Base-by-base conservation (phyloP, 1,140 invertebrate species). In the Cherax destructor region DNA sequence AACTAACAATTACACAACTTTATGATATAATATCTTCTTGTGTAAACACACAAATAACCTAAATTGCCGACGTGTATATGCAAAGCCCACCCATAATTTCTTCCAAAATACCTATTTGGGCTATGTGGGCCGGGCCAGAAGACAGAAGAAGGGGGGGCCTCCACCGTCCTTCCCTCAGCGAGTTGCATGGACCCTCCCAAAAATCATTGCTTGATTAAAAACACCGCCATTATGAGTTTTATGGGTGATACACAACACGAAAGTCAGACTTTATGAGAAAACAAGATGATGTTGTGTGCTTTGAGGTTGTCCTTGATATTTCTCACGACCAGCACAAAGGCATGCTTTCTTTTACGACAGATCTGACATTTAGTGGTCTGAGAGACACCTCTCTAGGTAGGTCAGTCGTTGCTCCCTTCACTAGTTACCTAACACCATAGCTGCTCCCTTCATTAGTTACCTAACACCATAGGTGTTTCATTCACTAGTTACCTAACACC, bases 31-130 rank as follows among this genome's bases (percentile, higher is more conserved):
- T 85, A 61, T 76, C 83, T 65, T 74, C 83, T 74, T 21, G 69
- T 74, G 83, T 74, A 85, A 85, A 85, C 83, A 85, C 83, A 85
- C 83, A 85, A 85, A 85, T 85, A 85, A 74, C 83, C 65, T 24
- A 85, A 85, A 85, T 74, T 69, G 83, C 83, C 61, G 83, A 85
- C 65, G 65, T 85, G 83, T 85, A 85, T 74, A 85, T 74, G 83
- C 83, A 85, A 69, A 85, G 61, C 69, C 30, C 6, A 61, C 47
- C 69, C 83, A 76, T 85, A 85, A 85, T 49, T 85, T n/a, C 10
- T 21, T 13, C 21, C 65, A 24, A 85, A 85, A 61, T 11, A 85
- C 61, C 61, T 72, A 85, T 85, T 85, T 61, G 41, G 83, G 50
- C 16, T 79, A 59, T 16, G 47, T 16, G 50, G 47, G 78, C 11